Percentiles rank a stretch among this genome's conserved stretches.
phyloP scores from a whole-genome alignment of 2,113 vertebrate species.

The Melanerpes formicivorus region DNA sequence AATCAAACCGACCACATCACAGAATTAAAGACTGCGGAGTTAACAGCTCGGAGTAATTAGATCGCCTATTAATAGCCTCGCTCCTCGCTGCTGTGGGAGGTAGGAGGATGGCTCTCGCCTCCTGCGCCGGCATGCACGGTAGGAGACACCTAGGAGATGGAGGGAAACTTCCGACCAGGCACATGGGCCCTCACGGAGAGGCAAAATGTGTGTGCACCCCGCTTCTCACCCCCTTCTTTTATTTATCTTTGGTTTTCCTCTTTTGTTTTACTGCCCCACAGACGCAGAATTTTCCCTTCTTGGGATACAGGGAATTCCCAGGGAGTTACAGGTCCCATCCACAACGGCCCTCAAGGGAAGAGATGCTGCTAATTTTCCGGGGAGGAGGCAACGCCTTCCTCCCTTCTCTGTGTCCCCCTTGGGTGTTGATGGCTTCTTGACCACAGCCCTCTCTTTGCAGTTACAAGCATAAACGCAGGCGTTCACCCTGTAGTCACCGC shows the following conservation, averaged over 20 bases:
- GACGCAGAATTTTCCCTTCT: slow-evolving; percentile 28
- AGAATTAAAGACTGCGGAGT: slow-evolving; percentile 23
- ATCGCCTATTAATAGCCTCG: slow-evolving; percentile 17
- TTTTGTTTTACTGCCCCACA: background rate
- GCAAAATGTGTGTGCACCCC: background rate
- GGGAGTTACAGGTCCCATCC: background rate
- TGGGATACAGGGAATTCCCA: slow-evolving; percentile 44
- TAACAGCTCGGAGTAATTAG: slow-evolving; percentile 11
- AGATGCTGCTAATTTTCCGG: background rate
- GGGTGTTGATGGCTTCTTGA: background rate
- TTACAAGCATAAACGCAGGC: background rate
- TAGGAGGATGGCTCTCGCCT: background rate
- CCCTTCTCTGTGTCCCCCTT: background rate
- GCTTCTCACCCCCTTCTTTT: background rate
- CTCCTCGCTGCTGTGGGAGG: background rate
- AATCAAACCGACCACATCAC: slow-evolving; percentile 61
- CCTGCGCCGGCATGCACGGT: background rate
- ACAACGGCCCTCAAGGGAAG: background rate
- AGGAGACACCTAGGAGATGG: background rate
- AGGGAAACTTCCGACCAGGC: background rate
- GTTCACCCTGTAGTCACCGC: background rate
- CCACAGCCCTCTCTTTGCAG: background rate
- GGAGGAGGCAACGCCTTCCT: background rate
- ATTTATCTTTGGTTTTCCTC: background rate
- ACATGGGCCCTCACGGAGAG: background rate